Evolutionary conservation across 2,797 vertebrate genomes (phyloP), one percentile per base, ranked within the genome.

Genomic region (Mormyrus hasselquistii): DNA sequence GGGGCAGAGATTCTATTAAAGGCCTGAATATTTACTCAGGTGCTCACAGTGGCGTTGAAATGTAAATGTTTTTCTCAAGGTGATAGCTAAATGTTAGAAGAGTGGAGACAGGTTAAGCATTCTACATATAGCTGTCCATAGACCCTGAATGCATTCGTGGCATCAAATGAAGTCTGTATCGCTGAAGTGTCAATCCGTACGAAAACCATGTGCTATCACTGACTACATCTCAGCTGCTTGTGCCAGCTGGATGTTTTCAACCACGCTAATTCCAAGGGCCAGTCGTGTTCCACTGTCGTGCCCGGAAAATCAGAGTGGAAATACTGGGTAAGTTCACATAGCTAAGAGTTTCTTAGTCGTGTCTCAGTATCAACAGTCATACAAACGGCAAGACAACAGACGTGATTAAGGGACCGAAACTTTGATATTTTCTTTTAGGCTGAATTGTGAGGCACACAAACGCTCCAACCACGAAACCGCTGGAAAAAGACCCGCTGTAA

Each of bases 1-100:
- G 94, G 93, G 94, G 91, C 91, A 93, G 94, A 94, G 38, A 62
- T 65, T 65, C 55, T 55, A 55, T 86, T 86, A 86, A 86, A 87
- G 62, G 76, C 52, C 89, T 62, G 89, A 49, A 83, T 88, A 89
- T 89, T 88, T 84, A 87, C 41, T 29, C 34, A 14, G 89, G 87
- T 22, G 55, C 87, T 52, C 22, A 44, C 47, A 22, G 65, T 6
- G 52, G 86, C 49, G 52, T 87, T 34, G 50, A 55, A 59, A 89
- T 89, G 52, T 59, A 34, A 76, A 85, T 73, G 62, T 86, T 76
- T 53, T 83, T 25, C 85, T 53, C 14, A 34, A 22, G 59, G 62
- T 29, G 19, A 59, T 14, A 76, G 9, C 22, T 59, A 62, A 12
- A 59, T 38, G n/a, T 22, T 25, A 76, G 49, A 76, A n/a, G 53